Evolutionary conservation across 2,797 vertebrate species (phyloP).

Genomic region (Galagoides demidoff): DNA sequence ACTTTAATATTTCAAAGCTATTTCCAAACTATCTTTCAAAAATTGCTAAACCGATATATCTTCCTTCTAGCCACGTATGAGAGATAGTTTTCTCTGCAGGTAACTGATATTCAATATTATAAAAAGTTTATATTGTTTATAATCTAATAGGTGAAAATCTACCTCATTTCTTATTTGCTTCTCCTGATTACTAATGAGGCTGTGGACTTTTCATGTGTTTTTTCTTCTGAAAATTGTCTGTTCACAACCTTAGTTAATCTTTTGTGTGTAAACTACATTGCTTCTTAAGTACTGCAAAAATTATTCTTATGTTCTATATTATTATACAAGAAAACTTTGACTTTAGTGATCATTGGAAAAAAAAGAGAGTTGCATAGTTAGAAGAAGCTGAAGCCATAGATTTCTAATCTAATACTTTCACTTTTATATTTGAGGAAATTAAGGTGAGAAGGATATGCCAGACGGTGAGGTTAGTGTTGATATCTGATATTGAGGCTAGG

Average conservation of each 20-base stretch:
- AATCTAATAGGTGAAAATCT: neutral
- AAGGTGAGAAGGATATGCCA: neutral
- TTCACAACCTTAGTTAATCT: neutral
- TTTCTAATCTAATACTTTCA: neutral
- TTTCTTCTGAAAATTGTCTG: neutral
- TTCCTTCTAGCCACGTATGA: neutral
- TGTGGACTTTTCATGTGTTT: neutral
- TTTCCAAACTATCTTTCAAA: neutral
- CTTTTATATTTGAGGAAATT: neutral
- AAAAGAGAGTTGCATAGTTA: neutral
- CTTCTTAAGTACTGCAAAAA: neutral
- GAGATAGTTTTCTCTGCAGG: neutral
- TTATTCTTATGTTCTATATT: neutral
- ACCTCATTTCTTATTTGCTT: neutral
- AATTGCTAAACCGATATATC: neutral
- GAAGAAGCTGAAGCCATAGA: neutral
- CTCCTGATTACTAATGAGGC: neutral
- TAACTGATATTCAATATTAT: neutral
- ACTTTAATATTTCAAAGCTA: slow-evolving; percentile 27
- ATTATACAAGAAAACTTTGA: neutral
- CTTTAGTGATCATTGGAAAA: neutral
- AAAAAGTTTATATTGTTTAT: neutral
- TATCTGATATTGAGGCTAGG: neutral
- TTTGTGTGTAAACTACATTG: neutral
- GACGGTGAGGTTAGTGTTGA: neutral